Percentiles rank a stretch among this genome's conserved stretches.
Evolutionary conservation across 2,797 vertebrate species (phyloP).

Genomic region (Peromyscus attwateri): DNA sequence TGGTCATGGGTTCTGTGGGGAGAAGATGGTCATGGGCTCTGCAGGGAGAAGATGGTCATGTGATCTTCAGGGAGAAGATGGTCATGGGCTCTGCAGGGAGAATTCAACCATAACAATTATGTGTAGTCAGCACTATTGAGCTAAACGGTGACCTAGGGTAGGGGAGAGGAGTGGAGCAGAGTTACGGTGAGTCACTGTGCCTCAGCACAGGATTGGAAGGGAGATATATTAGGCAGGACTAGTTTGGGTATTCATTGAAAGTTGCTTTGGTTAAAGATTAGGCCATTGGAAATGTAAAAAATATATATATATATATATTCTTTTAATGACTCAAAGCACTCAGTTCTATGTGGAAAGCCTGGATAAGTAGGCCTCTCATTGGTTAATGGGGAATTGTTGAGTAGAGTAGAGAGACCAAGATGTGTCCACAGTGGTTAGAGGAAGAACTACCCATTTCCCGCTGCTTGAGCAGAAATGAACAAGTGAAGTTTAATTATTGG

Average conservation of each 20-base stretch:
- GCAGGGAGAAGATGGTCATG: not conserved
- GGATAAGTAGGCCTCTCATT: not conserved
- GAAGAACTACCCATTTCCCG: not conserved
- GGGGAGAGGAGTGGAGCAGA: too few relatives aligned
- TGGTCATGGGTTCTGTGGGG: not conserved
- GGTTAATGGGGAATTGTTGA: not conserved
- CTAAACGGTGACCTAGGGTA: not conserved
- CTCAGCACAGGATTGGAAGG: not conserved
- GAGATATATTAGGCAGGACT: too few relatives aligned
- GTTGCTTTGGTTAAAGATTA: not conserved
- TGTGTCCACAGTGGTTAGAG: not conserved
- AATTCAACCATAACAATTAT: not conserved
- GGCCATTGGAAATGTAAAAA: not conserved
- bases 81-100: not conserved
- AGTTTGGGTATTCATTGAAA: not conserved
- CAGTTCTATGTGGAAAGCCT: not conserved
- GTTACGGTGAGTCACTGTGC: too few relatives aligned
- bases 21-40: not conserved
- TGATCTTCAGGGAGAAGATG: not conserved
- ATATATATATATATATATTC: not conserved
- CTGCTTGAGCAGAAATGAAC: not conserved
- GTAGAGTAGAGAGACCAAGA: not conserved
- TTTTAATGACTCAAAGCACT: not conserved
- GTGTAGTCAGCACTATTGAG: not conserved
- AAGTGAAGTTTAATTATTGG: not conserved